Percentiles rank a stretch among this genome's conserved stretches.
Conservation (phyloP, 2,888 invertebrate species). For the Melipona beecheii region DNA sequence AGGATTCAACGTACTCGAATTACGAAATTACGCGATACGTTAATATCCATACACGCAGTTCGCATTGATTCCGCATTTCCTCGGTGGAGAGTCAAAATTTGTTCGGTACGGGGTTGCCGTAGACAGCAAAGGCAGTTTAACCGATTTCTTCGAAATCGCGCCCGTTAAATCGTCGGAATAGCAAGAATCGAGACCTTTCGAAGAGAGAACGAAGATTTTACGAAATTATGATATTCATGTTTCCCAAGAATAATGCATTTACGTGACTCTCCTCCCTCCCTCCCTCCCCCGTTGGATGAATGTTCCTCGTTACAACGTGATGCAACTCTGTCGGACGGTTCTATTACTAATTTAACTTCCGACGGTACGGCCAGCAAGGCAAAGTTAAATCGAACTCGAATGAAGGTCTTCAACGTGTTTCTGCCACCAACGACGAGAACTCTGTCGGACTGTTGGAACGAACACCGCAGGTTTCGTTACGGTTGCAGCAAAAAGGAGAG, state of each 20-base stretch:
- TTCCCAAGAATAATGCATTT: constrained; percentile 31
- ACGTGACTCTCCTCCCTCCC: constrained; percentile 5
- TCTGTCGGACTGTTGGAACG: constrained; percentile 49
- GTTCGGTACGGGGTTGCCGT: too few relatives aligned
- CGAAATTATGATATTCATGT: constrained; percentile 13
- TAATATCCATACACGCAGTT: too few relatives aligned
- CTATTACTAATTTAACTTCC: constrained; percentile 72
- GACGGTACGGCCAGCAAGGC: constrained; percentile 56
- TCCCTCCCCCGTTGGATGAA: constrained; percentile 44
- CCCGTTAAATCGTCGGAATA: not conserved
- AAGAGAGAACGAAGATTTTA: not conserved
- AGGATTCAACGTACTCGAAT: too few relatives aligned
- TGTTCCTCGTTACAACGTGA: constrained; percentile 66
- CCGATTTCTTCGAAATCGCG: not conserved
- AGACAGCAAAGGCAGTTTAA: not conserved
- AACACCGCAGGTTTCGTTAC: constrained; percentile 34
- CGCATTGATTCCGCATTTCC: too few relatives aligned
- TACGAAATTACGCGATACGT: too few relatives aligned
- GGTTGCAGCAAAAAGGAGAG: not conserved
- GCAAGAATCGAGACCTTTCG: not conserved
- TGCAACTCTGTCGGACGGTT: constrained; percentile 61
- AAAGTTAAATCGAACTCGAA: constrained; percentile 71
- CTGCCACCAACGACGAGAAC: constrained; percentile 49
- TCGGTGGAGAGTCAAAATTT: too few relatives aligned
- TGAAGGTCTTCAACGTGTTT: constrained; percentile 65